Percentiles rank a stretch among this genome's conserved stretches.
Conservation (phyloP, 2,113 vertebrate species). For the Apteryx mantelli region DNA sequence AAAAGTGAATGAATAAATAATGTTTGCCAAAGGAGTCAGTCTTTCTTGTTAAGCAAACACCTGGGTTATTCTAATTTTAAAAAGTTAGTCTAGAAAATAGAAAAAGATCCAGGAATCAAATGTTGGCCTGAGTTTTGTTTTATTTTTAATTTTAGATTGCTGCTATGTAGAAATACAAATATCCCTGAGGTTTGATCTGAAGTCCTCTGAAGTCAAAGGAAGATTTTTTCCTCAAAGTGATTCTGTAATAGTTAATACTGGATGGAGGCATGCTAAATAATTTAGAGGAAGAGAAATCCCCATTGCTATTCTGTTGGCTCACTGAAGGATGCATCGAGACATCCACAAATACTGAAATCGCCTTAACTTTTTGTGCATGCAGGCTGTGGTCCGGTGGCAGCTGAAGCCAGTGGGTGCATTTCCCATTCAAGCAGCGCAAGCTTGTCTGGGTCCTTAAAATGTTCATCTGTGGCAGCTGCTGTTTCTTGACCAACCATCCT, state of each 20-base stretch:
- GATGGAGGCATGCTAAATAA: neutral
- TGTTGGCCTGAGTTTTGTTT: neutral
- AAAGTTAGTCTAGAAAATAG: fast-evolving
- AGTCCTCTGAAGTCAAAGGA: neutral
- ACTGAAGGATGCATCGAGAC: neutral
- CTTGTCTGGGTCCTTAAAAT: neutral
- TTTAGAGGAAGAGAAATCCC: neutral
- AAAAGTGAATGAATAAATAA: neutral
- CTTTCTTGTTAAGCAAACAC: neutral
- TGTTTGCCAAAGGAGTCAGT: neutral
- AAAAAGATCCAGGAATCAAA: neutral
- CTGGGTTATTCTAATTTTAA: neutral
- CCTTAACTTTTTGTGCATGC: neutral
- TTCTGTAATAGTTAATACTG: neutral
- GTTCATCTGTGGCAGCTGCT: neutral
- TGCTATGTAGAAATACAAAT: neutral
- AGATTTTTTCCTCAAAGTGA: neutral
- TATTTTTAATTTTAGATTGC: neutral
- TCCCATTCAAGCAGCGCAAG: no score
- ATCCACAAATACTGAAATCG: neutral
- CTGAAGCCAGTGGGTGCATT: neutral
- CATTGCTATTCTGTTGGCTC: neutral
- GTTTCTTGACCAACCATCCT: fast-evolving
- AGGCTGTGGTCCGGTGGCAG: neutral
- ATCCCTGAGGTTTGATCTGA: neutral